phyloP scores from a whole-genome alignment of 2,797 vertebrate species.

The Pogonophryne albipinna region DNA sequence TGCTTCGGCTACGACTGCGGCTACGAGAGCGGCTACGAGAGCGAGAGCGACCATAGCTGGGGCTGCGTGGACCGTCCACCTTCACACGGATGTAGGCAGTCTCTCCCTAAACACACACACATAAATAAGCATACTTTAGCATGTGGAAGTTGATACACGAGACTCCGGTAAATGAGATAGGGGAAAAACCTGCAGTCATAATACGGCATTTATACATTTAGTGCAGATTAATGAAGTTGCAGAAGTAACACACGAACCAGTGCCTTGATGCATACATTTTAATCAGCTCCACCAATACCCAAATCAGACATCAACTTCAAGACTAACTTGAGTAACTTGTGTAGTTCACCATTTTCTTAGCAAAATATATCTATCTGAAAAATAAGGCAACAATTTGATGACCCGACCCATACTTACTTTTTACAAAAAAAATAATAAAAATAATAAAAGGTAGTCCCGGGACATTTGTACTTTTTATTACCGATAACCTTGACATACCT shows the following conservation, averaged over 20 bases:
- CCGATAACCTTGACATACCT: slow-evolving; percentile 87
- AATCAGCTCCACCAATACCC: not conserved
- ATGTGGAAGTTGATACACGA: not conserved
- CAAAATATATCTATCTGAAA: not conserved
- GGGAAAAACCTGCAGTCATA: not conserved
- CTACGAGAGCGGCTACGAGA: slow-evolving; percentile 95
- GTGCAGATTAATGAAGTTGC: not conserved
- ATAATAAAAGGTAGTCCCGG: slow-evolving; percentile 71
- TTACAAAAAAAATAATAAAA: not conserved
- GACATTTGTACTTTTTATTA: slow-evolving; percentile 85
- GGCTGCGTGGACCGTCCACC: slow-evolving; percentile 97
- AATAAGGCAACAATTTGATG: not conserved
- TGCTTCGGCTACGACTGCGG: slow-evolving; percentile 96
- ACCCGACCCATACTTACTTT: no score
- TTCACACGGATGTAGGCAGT: slow-evolving; percentile 98
- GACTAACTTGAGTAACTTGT: no score
- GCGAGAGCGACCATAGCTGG: slow-evolving; percentile 96
- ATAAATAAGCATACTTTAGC: not conserved
- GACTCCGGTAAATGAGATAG: not conserved
- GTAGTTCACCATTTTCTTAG: not conserved
- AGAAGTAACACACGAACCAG: not conserved
- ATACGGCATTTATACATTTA: not conserved
- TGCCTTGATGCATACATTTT: not conserved
- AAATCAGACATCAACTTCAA: no score
- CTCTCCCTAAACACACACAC: slow-evolving; percentile 89